Base-by-base conservation (phyloP, 2,888 invertebrate species). In the Microplitis deprimator region DNA sequence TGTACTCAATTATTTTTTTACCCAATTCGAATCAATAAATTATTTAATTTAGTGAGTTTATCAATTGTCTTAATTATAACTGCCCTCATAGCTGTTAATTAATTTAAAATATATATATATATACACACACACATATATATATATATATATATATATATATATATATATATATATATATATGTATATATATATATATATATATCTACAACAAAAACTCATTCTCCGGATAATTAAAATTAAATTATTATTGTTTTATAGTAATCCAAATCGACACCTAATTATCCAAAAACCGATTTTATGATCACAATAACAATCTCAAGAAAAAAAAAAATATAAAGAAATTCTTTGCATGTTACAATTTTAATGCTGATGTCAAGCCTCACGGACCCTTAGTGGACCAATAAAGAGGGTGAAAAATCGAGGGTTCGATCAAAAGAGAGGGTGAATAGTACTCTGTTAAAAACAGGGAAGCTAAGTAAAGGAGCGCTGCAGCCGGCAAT, bases 11-110 rank as follows among this genome's bases (percentile, higher is more conserved):
- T 81, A 82, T 76, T 81, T 78, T 50, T 79, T 76, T 75, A 80
- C 68, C 78, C 79, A 79, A 83, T 82, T 81, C 82, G 81, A 83
- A 81, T 76, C 81, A 84, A 85, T 87, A 73, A 62, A 62, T 86
- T 86, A 86, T 85, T 85, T 86, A 87, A 88, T 89, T 89, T 84
- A 81, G 83, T 85, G 87, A 88, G 89, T 89, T 87, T 86, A 87
- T 85, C 87, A 87, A 88, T 87, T 87, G 86, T 79, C 79, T 82
- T 86, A 86, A 86, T 87, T 85, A 86, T 85, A 80, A 78, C 80
- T 80, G 79, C 83, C 83, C 82, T 82, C 81, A 84, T 65, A 5
- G 65, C 38, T 65, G 70, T 74, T 71, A 65, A 74, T 67, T 70
- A 60, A 41, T 6, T 64, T 10, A 29, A 29, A 29, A 20, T n/a